Evolutionary conservation across 2,888 invertebrate genomes (phyloP).

Genomic region (Macroteleia sp.): DNA sequence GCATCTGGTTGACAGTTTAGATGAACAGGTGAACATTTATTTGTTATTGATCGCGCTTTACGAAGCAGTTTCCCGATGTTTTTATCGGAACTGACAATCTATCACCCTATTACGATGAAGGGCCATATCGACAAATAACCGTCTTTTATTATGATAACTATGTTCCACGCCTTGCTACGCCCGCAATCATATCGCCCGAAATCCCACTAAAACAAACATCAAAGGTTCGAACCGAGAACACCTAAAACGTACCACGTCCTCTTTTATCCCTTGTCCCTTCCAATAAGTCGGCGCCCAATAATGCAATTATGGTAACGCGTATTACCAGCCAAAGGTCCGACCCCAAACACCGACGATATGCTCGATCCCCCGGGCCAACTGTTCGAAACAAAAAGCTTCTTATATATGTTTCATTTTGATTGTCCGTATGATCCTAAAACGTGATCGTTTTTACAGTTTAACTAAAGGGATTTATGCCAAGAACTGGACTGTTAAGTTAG

Average conservation of each 20-base stretch:
- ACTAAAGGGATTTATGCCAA: conserved; percentile 26
- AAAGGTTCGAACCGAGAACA: conserved; percentile 35
- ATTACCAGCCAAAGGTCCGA: conserved; percentile 38
- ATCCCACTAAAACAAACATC: conserved; percentile 52
- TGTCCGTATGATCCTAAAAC: conserved; percentile 58
- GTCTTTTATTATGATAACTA: conserved; percentile 56
- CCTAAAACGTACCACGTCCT: conserved; percentile 27
- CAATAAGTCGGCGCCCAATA: conserved; percentile 52
- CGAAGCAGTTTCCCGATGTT: background rate
- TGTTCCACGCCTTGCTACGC: conserved; percentile 27
- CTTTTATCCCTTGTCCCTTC: conserved; percentile 24
- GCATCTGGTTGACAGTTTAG: no score
- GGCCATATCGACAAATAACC: conserved; percentile 19
- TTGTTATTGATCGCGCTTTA: background rate
- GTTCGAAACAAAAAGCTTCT: conserved; percentile 37
- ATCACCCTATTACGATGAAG: conserved; percentile 24
- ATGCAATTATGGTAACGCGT: conserved; percentile 49
- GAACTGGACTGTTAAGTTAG: no score
- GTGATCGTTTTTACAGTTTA: conserved; percentile 56
- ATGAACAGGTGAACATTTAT: background rate
- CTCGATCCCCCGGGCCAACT: conserved; percentile 46
- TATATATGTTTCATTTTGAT: conserved; percentile 57
- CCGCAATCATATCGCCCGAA: conserved; percentile 40
- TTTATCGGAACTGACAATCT: conserved; percentile 33
- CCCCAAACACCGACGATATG: conserved; percentile 30